These are phyloP conservation scores for Pogona vitticeps DNA, from an alignment of 2,113 vertebrate species.

Conservation along the genomic window DNA sequence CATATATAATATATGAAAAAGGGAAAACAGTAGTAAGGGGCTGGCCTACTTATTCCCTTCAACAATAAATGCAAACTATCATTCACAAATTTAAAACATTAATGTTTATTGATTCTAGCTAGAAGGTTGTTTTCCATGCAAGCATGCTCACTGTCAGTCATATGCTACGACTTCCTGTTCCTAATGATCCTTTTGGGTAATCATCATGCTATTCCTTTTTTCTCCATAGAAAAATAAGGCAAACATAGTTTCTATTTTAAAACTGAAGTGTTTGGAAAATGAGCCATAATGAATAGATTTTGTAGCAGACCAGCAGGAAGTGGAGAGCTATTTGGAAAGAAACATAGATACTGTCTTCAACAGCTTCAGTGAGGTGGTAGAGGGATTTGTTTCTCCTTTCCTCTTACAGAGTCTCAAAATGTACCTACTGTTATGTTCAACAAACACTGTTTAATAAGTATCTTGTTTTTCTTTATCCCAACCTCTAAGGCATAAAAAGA, in stretches of 20 bases:
- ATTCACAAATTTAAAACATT: constrained; percentile 32
- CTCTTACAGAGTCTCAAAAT: constrained; percentile 7
- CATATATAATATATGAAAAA: constrained; percentile 63
- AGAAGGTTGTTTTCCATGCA: constrained; percentile 45
- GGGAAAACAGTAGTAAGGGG: constrained; percentile 49
- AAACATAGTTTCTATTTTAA: constrained; percentile 52
- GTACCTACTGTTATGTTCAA: constrained; percentile 20
- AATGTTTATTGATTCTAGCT: constrained; percentile 60
- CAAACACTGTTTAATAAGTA: constrained; percentile 45
- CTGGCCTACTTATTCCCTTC: constrained; percentile 47
- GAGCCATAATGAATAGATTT: constrained; percentile 60
- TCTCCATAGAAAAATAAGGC: constrained; percentile 59
- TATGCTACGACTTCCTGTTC: constrained; percentile 43
- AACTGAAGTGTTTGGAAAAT: constrained; percentile 57
- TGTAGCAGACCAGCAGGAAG: constrained; percentile 49
- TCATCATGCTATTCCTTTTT: constrained; percentile 42
- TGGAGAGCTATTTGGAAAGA: constrained; percentile 55
- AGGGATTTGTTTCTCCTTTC: not conserved
- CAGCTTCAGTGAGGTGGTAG: not conserved
- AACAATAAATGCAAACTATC: constrained; percentile 45
- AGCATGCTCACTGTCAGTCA: constrained; percentile 44
- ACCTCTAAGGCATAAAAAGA: constrained; percentile 15
- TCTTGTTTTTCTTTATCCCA: constrained; percentile 17
- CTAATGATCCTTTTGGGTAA: constrained; percentile 53
- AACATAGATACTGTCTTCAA: constrained; percentile 23